Base-by-base conservation (phyloP, 2,797 vertebrate species). In the Pelodytes ibericus region DNA sequence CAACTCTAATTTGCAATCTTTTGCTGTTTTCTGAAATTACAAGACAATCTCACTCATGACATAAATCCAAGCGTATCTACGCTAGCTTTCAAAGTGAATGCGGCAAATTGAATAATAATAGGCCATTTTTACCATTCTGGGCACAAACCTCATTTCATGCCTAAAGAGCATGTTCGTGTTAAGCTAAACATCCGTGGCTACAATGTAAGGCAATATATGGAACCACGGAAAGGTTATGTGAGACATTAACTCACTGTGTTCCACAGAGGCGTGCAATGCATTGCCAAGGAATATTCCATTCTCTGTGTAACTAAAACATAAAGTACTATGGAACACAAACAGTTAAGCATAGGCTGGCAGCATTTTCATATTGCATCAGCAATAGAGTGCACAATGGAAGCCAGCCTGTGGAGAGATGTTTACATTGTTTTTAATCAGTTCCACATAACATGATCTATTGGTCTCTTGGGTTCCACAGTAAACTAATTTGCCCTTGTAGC, bases 11-110 rank as follows among this genome's bases (percentile, higher is more conserved):
- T 62, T 47, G 11, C 25, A 63, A 49, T 27, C 49, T n/a, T 64
- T 71, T 72, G 39, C 57, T 51, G 39, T 61, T 72, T 71, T 44
- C 25, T 29, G 39, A 27, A 70, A 70, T 57, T 53, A 30, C 36
- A 60, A 44, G 18, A 60, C 39, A 29, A 47, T 61, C 58, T 71
- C 60, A 77, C 25, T 80, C 68, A 66, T 75, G 81, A 81, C 89
- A 87, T 91, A 91, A 90, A 92, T 90, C 89, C 87, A 83, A 85
- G 81, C 27, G 76, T 86, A 82, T 83, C 78, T 71, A 39, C 44
- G 36, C 24, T 39, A n/a, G 81, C 87, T 88, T 88, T 91, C 90
- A 91, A 92, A 92, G 88, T 88, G 89, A 90, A 47, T 31, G 49
- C 33, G 51, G 69, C n/a, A 63, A 64, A 76, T 76, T 71, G 74